Base-by-base conservation (phyloP, 2,888 invertebrate genomes). In the Hydropsyche betteni region DNA sequence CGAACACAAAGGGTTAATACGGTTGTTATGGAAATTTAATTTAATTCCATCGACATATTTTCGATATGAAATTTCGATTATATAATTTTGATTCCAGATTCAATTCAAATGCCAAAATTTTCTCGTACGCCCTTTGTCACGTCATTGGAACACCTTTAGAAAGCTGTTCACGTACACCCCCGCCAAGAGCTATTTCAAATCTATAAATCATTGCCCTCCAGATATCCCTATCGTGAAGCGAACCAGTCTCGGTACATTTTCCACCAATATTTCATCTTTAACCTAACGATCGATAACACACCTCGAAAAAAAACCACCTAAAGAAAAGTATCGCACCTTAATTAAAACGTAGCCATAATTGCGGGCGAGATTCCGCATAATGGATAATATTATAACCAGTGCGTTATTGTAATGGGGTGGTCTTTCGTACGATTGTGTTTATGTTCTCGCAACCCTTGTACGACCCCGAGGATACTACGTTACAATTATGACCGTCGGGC, bases 121-220 rank as follows among this genome's bases (percentile, higher is more conserved):
- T 64, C 16, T 10, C 8, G 53, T 52, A 33, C 74, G 77, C 58
- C 44, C 74, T 51, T 69, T 77, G 77, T n/a, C 7, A 71, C 68
- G 50, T 74, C 76, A 78, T 74, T 76, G 70, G 74, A 69, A 71
- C 76, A 76, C 75, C 77, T 74, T 78, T 74, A 68, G 74, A 74
- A 78, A 76, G 74, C 77, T 58, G 58, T 74, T 74, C 77, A 77
- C 77, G 76, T 78, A 76, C 69, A 69, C 74, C 71, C 44, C 76
- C 34, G 72, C 76, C 76, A 53, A 70, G 77, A 78, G 76, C 76
- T 74, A 78, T 78, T 78, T 69, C 77, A 78, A 78, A 78, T 78
- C 77, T 76, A 78, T 78, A 78, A 78, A 78, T 78, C 77, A 78
- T 64, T 50, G 58, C 68, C 72, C 69, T 71, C 44, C 58, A 72